A percentile compares a stretch with the other conserved stretches of the same genome.
Evolutionary conservation across 53 echinoderm and acorn worm species (phyloP).

Genomic region (Mesocentrotus franciscanus): DNA sequence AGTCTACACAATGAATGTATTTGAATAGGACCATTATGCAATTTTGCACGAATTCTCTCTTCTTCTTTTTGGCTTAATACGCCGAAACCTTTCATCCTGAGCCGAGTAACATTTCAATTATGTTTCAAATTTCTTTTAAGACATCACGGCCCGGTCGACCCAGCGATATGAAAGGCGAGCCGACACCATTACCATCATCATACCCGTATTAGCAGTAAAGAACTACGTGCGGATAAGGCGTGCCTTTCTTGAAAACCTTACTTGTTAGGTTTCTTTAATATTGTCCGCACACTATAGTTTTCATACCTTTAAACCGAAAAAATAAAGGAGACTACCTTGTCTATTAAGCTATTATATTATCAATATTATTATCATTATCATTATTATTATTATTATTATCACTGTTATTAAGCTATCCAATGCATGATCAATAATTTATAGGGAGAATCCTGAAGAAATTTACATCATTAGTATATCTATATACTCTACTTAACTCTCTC

Average conservation of each 20-base stretch:
- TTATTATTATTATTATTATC: no score
- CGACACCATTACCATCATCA: slow-evolving; percentile 8
- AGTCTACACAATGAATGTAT: neutral
- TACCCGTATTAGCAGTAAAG: neutral
- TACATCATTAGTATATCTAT: no score
- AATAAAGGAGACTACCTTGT: no score
- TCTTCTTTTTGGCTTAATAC: slow-evolving; percentile 25
- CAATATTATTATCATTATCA: no score
- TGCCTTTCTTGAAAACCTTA: neutral
- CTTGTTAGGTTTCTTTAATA: neutral
- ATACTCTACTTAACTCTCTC: no score
- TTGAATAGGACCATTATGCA: slow-evolving; percentile 3
- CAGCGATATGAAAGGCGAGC: neutral
- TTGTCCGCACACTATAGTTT: neutral
- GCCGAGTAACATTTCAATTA: slow-evolving; percentile 53
- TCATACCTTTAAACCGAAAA: neutral
- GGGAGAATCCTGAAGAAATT: no score
- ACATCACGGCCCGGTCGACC: slow-evolving; percentile 1
- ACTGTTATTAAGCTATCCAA: no score
- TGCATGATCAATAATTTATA: no score
- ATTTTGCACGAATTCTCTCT: slow-evolving; percentile 42
- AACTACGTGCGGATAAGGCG: neutral
- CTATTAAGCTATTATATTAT: no score
- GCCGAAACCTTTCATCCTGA: neutral
- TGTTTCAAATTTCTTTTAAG: slow-evolving; percentile 14